phyloP scores from a whole-genome alignment of 2,113 vertebrate genomes.

The Indri indri region DNA sequence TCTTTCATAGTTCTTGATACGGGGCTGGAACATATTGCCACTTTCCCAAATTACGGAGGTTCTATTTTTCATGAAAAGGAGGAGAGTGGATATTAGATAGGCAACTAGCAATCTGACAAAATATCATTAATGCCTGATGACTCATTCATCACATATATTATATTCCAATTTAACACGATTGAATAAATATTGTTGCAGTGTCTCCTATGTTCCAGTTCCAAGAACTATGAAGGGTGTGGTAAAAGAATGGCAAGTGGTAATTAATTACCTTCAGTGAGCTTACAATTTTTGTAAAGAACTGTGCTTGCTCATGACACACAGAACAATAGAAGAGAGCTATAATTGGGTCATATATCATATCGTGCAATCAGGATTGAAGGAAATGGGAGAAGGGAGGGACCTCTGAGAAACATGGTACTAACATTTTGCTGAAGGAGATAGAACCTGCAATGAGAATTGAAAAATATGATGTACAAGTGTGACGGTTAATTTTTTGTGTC shows the following conservation, averaged over 20 bases:
- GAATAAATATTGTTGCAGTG: neutral
- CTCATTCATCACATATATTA: neutral
- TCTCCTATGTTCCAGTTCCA: neutral
- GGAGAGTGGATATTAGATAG: neutral
- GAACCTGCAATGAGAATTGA: neutral
- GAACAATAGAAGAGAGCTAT: neutral
- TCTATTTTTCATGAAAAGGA: neutral
- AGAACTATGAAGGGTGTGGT: neutral
- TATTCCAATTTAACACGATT: neutral
- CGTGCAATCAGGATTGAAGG: neutral
- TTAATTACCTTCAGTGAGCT: neutral
- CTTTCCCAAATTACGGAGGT: neutral
- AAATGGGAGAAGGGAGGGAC: neutral
- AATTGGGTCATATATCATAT: neutral
- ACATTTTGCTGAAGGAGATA: neutral
- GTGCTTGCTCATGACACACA: neutral
- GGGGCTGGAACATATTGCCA: neutral
- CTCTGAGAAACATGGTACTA: neutral
- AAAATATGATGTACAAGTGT: neutral
- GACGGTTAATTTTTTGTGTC: neutral
- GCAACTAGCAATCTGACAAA: neutral
- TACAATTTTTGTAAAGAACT: neutral
- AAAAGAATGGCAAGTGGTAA: neutral
- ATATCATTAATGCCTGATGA: neutral
- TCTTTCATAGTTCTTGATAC: neutral